Base-by-base conservation (phyloP, 2,797 vertebrate species). In the Pterois miles region DNA sequence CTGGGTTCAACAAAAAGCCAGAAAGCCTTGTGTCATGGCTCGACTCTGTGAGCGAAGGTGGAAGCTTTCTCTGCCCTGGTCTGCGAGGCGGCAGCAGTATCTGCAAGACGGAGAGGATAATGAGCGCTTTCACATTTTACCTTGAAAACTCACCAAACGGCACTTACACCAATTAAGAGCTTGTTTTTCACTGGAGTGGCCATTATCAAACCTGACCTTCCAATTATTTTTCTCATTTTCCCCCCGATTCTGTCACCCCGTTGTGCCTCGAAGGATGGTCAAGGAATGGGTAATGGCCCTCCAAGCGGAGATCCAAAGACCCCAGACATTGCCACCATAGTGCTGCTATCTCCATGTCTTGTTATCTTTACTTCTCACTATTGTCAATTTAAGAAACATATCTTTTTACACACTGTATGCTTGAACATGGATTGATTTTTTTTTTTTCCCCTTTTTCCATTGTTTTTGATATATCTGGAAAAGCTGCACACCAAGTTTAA, bases 151-250 rank as follows among this genome's bases (percentile, higher is more conserved):
- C 48, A 52, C 89, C 92, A 91, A 94, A 91, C 46, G 83, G 89
- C 91, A 89, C 93, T 95, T 83, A 82, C 80, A 93, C 89, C 95
- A 95, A 94, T 97, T 97, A 96, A 91, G 86, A 92, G 64, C 90
- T 90, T 94, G 66, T 91, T 95, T 89, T 90, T 91, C 87, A 92
- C 56, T 89, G 85, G 91, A 94, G 88, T 93, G 90, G 90, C 92
- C 92, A 95, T 95, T 95, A 95, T 95, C 92, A 93, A 94, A 94
- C 94, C 90, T 96, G 95, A 96, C 95, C 95, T 94, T 95, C 94
- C 95, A 96, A 95, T 96, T 95, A 96, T 95, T 95, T 96, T 88
- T 89, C 90, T 93, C 90, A 93, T 94, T 95, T 93, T 89, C 71
- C 74, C 82, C 88, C 79, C 81, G 83, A 88, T 94, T 93, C 85